phyloP scores from a whole-genome alignment of 2,797 vertebrate genomes.

The Centropyge bicolor region DNA sequence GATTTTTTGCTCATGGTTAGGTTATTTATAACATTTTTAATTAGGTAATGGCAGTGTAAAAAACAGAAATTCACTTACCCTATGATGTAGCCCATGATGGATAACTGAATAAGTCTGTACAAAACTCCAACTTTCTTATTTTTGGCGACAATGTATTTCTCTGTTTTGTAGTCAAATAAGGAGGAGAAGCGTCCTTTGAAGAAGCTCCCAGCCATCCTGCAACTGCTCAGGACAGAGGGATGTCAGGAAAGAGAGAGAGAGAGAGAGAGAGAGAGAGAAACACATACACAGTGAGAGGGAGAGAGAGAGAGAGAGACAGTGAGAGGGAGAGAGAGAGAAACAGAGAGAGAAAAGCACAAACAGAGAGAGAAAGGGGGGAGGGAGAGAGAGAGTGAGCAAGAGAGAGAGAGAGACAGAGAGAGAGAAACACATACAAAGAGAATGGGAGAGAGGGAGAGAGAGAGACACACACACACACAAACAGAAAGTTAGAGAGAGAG shows the following conservation, averaged over 20 bases:
- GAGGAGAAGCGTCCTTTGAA: constrained; percentile 78
- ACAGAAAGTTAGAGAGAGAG: too few relatives aligned
- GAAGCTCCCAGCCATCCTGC: constrained; percentile 68
- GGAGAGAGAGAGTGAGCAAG: too few relatives aligned
- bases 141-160: constrained; percentile 90
- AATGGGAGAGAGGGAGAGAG: too few relatives aligned
- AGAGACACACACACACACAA: too few relatives aligned
- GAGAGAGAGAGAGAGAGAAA: too few relatives aligned
- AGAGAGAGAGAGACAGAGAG: too few relatives aligned
- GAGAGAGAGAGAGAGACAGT: too few relatives aligned
- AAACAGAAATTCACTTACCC: constrained; percentile 75
- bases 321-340: too few relatives aligned
- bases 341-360: too few relatives aligned
- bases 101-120: constrained; percentile 90
- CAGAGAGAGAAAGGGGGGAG: too few relatives aligned
- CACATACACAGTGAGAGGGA: too few relatives aligned
- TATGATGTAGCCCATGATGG: constrained; percentile 88
- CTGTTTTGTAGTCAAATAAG: constrained; percentile 92
- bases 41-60: neutral
- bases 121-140: constrained; percentile 94
- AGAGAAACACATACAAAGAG: too few relatives aligned
- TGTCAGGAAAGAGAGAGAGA: neutral
- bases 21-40: neutral
- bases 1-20: neutral
- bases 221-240: neutral